Conservation (phyloP, 2,888 invertebrate species). For the Aethes cnicana region DNA sequence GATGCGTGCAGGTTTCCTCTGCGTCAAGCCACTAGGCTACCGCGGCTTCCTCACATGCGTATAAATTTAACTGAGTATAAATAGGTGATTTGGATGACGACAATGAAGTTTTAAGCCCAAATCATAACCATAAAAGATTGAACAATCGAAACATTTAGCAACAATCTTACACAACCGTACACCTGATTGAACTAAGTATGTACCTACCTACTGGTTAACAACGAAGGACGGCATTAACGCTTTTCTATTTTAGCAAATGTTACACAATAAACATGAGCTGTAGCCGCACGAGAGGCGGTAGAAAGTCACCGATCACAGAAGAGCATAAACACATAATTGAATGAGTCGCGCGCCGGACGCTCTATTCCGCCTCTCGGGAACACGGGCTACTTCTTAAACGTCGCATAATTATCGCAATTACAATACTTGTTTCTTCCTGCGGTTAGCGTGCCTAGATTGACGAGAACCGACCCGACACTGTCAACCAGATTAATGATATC, state of each 20-base stretch:
- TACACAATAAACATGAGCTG: conserved; percentile 62
- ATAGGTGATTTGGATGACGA: too few species aligned
- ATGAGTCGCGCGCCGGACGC: conserved; percentile 64
- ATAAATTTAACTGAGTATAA: too few species aligned
- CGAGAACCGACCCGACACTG: conserved; percentile 6
- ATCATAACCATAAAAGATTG: conserved; percentile 3
- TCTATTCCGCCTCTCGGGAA: conserved; percentile 43
- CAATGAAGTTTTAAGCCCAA: too few species aligned
- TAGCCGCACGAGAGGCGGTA: conserved; percentile 59
- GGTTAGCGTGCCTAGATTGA: conserved; percentile 42
- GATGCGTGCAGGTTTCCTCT: too few species aligned
- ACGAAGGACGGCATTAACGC: conserved; percentile 49
- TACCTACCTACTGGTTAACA: conserved; percentile 16
- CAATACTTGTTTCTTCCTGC: conserved; percentile 50
- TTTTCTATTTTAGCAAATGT: conserved; percentile 73
- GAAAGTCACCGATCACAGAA: conserved; percentile 58
- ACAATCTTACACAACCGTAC: conserved; percentile 10
- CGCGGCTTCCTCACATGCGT: too few species aligned
- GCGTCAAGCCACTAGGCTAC: too few species aligned
- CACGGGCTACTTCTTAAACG: conserved; percentile 57
- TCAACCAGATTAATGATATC: conserved; percentile 24
- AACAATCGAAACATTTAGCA: conserved; percentile 9
- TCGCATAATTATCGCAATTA: conserved; percentile 64
- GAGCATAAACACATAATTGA: conserved; percentile 53
- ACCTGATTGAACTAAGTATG: conserved; percentile 21